A percentile compares a stretch with the other conserved stretches of the same genome.
Conservation (phyloP, 2,797 vertebrate species). For the Danio aesculapii region DNA sequence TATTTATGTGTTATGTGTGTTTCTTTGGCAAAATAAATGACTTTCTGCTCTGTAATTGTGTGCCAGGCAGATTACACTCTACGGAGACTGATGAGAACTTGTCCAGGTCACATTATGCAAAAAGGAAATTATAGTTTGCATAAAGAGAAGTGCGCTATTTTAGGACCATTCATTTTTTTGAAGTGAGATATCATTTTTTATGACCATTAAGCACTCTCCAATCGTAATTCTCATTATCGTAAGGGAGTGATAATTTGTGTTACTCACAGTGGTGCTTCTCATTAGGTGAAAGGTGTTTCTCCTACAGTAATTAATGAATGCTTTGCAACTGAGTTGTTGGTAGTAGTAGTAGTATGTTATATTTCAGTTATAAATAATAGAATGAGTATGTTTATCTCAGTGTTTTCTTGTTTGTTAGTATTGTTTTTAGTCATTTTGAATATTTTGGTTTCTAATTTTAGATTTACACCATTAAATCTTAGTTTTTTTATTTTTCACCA, state of each 20-base stretch:
- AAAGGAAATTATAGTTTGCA: not conserved
- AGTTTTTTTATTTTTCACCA: too few relatives aligned
- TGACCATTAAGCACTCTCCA: not conserved
- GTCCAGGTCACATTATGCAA: not conserved
- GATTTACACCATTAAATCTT: too few relatives aligned
- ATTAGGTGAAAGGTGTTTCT: not conserved
- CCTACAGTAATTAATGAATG: not conserved
- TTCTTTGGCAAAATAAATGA: too few relatives aligned
- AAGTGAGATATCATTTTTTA: not conserved
- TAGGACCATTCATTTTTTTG: not conserved
- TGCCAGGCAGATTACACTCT: too few relatives aligned
- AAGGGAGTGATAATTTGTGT: not conserved
- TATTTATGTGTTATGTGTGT: too few relatives aligned
- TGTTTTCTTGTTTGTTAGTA: too few relatives aligned
- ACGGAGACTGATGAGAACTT: too few relatives aligned
- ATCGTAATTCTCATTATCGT: not conserved
- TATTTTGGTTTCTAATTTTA: too few relatives aligned
- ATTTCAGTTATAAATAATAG: too few relatives aligned
- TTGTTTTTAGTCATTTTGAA: too few relatives aligned
- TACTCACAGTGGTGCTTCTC: not conserved
- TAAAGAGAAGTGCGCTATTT: constrained; percentile 7
- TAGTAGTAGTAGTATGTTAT: not conserved
- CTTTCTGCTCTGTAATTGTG: too few relatives aligned
- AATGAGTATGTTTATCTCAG: too few relatives aligned
- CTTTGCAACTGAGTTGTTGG: not conserved